Evolutionary conservation across 2,113 vertebrate genomes (phyloP), one percentile per base, ranked within the genome.

Genomic region (Natator depressus): DNA sequence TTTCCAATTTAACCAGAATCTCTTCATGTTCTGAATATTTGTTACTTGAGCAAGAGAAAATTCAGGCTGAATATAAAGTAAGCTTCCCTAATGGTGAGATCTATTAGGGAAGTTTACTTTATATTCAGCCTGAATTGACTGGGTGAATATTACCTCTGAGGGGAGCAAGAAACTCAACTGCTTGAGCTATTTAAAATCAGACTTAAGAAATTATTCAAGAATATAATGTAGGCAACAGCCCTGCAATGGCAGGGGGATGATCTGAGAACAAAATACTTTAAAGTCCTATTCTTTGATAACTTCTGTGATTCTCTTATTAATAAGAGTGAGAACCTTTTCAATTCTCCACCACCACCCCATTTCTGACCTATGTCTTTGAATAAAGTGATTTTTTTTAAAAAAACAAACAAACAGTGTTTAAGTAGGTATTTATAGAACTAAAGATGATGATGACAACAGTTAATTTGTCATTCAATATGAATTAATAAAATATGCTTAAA

Each of bases 301-400:
- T 22, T 42, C 38, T 42, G 11, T 38, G n/a, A 75, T 76, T 47
- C 10, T 75, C 10, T 38, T 25, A 42, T 76, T 54, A 47, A 75
- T n/a, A 57, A 20, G n/a, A 0, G 0, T 79, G n/a, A 92, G 31
- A 89, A 79, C 1, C 17, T 38, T 0, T 3, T 83, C 14, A 25
- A 82, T 31, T 87, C 42, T 80, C 24, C 85, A 93, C 81, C 54
- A 89, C 24, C 1, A 47, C 59, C 29, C 3, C 65, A 31, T 54
- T 88, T 89, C 16, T 31, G 51, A 46, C 1, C 6, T 94, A 59
- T 12, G 20, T 14, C n/a, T 50, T 91, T 81, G 42, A 14, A 42
- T 84, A 25, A 85, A 25, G 24, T 80, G 53, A 14, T 86, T 7
- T 6, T 35, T 57, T 22, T 87, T 47, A n/a, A 62, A 27, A 27